Evolutionary conservation across 2,113 vertebrate species (phyloP).

Genomic region (Abramis brama): DNA sequence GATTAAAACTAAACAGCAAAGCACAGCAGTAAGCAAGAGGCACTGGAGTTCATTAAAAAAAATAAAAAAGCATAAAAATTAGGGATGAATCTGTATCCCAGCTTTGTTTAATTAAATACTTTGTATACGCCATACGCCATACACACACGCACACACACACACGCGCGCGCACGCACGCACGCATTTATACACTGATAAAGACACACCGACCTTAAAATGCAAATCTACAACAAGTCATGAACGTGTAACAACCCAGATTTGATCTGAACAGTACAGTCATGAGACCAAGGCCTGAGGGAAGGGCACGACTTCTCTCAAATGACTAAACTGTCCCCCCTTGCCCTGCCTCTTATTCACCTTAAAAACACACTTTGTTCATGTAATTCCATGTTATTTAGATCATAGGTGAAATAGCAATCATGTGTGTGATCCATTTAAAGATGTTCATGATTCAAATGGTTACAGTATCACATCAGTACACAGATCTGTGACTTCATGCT

Average conservation of each 20-base stretch:
- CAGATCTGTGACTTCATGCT: neutral
- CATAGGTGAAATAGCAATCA: neutral
- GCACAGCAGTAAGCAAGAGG: neutral
- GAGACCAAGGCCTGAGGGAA: slow-evolving; percentile 41
- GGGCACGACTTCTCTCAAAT: neutral
- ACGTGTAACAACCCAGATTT: neutral
- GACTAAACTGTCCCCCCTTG: neutral
- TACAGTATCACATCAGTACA: neutral
- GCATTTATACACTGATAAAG: neutral
- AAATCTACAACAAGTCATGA: neutral
- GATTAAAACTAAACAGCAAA: neutral
- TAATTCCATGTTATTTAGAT: neutral
- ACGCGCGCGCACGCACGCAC: neutral
- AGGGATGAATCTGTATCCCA: neutral
- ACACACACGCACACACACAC: no score
- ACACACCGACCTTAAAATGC: neutral
- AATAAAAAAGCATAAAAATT: neutral
- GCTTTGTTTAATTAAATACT: no score
- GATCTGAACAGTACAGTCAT: slow-evolving; percentile 29
- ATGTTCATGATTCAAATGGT: neutral
- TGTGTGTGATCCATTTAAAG: neutral
- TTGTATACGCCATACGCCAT: no score
- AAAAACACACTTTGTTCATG: neutral
- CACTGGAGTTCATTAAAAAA: neutral
- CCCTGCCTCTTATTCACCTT: neutral